A percentile compares a stretch with the other conserved stretches of the same genome.
Conservation (phyloP, 2,797 vertebrate genomes). For the Cirrhinus mrigala region DNA sequence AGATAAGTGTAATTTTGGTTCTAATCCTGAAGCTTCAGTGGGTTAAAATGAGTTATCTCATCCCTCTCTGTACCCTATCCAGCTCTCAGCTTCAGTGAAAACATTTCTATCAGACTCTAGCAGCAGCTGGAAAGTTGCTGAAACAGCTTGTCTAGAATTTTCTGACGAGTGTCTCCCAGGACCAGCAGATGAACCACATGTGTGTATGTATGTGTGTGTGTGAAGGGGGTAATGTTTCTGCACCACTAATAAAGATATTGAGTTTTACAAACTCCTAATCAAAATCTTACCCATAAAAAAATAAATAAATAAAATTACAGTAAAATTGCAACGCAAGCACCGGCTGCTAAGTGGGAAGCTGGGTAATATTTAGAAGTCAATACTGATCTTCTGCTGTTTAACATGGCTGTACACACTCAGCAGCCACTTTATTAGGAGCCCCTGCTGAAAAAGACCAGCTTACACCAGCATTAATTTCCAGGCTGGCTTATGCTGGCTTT, state of each 20-base stretch:
- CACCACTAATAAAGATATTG: constrained; percentile 14
- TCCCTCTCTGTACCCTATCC: background rate
- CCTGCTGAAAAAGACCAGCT: constrained; percentile 2
- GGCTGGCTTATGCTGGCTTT: background rate
- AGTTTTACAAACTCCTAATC: constrained; percentile 14
- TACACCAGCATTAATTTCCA: background rate
- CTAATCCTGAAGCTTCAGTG: constrained; percentile 30
- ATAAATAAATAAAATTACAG: background rate
- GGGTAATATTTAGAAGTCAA: constrained; percentile 17
- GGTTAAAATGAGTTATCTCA: constrained; percentile 33
- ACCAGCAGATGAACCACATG: constrained; percentile 7
- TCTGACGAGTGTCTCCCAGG: constrained; percentile 22
- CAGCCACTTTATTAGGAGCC: background rate
- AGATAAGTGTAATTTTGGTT: constrained; percentile 25
- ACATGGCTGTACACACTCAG: constrained; percentile 10
- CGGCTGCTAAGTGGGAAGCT: background rate
- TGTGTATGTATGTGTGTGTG: constrained; percentile 20
- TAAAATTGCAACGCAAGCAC: constrained; percentile 4
- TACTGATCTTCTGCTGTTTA: background rate
- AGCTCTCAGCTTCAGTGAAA: constrained; percentile 24
- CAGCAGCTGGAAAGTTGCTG: constrained; percentile 24
- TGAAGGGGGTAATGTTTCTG: constrained; percentile 19
- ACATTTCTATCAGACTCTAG: constrained; percentile 35
- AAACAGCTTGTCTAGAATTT: constrained; percentile 18
- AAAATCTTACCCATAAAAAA: constrained; percentile 18